Evolutionary conservation across 2,113 vertebrate genomes (phyloP), one percentile per base, ranked within the genome.

Genomic region (Sakesphorus luctuosus): DNA sequence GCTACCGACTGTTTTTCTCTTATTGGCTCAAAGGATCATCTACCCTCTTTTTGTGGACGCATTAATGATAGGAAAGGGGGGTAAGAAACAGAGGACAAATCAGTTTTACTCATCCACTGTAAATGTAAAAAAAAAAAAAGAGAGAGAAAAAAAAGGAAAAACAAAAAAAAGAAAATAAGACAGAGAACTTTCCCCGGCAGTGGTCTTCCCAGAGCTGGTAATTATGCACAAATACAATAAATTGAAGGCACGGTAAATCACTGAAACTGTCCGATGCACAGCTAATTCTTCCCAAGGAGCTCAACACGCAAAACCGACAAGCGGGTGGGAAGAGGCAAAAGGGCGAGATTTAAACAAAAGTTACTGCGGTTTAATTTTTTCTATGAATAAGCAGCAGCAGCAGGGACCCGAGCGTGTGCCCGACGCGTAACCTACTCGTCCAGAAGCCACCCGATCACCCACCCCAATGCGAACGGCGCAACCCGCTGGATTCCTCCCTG

Each of bases 321-420:
- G 28, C 8, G 13, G 35, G 4, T 18, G 26, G 13, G 18, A 5
- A 35, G 6, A 28, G 7, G 59, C 7, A 26, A 26, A 20, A 6
- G 5, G 36, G 25, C 2, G 3, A 50, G 18, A 73, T 33, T 29
- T 35, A 47, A 58, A 66, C 9, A 10, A 87, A 58, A 24, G 4
- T 2, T 86, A 17, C 72, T 1, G 44, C 35, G 7, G 24, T 9
- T 82, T 31, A 1, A 25, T 17, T 62, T 65, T 16, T 7, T 0
- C n/a, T 9, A 2, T 3, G 59, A 56, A 66, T 12, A 43, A 74
- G 21, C 69, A 71, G 29, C 25, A 56, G 14, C 1, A 20, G 13
- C 2, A 20, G 15, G 17, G 19, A 63, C 21, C 18, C 11, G 46
- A 47, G 40, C n/a, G 6, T 4, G 47, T 1, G 56, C 10, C 67